These are phyloP conservation scores for Drosophila persimilis DNA, from an alignment of 1,140 invertebrate species.

Conservation along the genomic window DNA sequence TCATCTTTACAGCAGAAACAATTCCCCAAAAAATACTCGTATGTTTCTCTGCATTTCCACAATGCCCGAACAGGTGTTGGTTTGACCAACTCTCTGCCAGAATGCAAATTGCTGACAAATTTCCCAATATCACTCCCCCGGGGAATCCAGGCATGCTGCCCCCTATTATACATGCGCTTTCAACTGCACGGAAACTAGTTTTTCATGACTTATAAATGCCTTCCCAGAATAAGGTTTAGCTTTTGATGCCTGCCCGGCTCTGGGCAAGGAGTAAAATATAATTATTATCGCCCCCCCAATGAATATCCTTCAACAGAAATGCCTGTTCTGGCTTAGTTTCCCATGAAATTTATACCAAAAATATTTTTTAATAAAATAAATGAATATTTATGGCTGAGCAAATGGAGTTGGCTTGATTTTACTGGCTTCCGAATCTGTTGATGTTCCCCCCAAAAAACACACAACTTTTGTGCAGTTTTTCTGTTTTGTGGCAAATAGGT, in stretches of 20 bases:
- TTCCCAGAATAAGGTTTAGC: conserved; percentile 1
- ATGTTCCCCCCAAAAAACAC: neutral
- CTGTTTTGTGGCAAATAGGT: conserved; percentile 18
- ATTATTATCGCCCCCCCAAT: conserved; percentile 5
- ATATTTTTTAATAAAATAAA: conserved; percentile 32
- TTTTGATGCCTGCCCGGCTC: neutral
- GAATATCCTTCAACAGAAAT: neutral
- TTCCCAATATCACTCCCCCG: conserved; percentile 37
- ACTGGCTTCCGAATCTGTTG: conserved; percentile 18
- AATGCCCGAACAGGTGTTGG: conserved; percentile 37
- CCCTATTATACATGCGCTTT: conserved; percentile 7
- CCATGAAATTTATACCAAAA: conserved; percentile 6
- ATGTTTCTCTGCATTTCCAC: conserved; percentile 19
- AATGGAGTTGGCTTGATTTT: conserved; percentile 13
- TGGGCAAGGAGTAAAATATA: neutral
- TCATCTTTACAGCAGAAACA: conserved; percentile 22
- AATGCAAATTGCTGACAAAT: conserved; percentile 54
- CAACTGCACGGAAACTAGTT: neutral
- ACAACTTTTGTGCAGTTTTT: conserved; percentile 14
- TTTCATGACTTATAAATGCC: conserved; percentile 15
- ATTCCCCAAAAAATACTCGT: conserved; percentile 23
- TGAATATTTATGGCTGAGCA: conserved; percentile 35
- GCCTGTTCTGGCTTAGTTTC: neutral
- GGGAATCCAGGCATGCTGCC: neutral
- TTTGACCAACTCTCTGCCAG: conserved; percentile 37